phyloP scores from a whole-genome alignment of 2,113 vertebrate genomes.

The Cinclus mexicanus region DNA sequence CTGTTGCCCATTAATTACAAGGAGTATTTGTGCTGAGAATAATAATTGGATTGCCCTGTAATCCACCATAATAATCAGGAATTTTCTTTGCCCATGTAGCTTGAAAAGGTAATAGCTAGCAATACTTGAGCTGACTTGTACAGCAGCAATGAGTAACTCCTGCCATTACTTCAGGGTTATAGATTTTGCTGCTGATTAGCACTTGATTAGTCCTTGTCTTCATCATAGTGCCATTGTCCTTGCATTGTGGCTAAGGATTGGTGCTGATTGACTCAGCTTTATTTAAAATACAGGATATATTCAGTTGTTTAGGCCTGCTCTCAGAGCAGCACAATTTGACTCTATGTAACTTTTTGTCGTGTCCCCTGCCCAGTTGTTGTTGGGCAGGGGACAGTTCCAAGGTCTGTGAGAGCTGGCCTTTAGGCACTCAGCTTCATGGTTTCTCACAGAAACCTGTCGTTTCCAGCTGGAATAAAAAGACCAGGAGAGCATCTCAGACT shows the following conservation, averaged over 20 bases:
- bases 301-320: not conserved
- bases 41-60: slow-evolving; percentile 16
- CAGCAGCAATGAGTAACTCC: not conserved
- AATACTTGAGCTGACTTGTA: not conserved
- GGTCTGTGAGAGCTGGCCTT: too few relatives aligned
- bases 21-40: not conserved
- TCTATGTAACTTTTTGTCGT: not conserved
- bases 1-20: not conserved
- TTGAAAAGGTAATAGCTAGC: not conserved
- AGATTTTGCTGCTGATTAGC: not conserved
- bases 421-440: too few relatives aligned
- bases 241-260: not conserved
- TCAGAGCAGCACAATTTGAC: not conserved
- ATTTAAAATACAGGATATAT: not conserved
- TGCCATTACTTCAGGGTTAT: not conserved
- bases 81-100: not conserved
- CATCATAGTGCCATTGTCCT: not conserved
- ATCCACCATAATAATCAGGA: slow-evolving; percentile 8
- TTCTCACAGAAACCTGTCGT: too few relatives aligned
- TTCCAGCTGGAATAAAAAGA: too few relatives aligned
- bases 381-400: too few relatives aligned
- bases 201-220: not conserved
- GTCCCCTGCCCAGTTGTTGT: too few relatives aligned
- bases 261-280: not conserved
- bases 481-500: too few relatives aligned